A percentile compares a stretch with the other conserved stretches of the same genome.
These are phyloP conservation scores for Thunnus maccoyii DNA, from an alignment of 2,113 vertebrate species.

Conservation along the genomic window DNA sequence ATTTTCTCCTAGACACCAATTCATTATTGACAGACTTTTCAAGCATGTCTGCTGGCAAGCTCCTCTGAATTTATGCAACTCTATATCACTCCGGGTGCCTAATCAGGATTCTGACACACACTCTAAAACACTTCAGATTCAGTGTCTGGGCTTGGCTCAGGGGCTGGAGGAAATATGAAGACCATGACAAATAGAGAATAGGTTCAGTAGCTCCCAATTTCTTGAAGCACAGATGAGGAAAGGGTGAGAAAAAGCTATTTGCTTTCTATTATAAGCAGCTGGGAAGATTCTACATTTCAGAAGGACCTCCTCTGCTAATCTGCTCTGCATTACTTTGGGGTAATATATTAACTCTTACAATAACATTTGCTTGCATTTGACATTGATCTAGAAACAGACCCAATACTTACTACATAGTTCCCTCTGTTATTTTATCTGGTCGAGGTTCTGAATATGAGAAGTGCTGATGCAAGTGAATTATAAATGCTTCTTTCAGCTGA, in stretches of 20 bases:
- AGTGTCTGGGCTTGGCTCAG: constrained; percentile 10
- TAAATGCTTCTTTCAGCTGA: constrained; percentile 62
- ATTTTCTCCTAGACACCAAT: constrained; percentile 55
- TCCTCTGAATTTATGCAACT: constrained; percentile 59
- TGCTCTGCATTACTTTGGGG: constrained; percentile 1
- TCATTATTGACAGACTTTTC: constrained; percentile 70
- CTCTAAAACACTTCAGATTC: constrained; percentile 49
- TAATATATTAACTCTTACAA: constrained; percentile 8
- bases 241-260: constrained; percentile 21
- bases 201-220: constrained; percentile 48
- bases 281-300: background rate
- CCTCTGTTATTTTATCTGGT: constrained; percentile 18
- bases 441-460: constrained; percentile 39
- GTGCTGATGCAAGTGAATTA: constrained; percentile 56
- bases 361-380: constrained; percentile 2
- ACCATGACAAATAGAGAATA: constrained; percentile 38
- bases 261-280: background rate
- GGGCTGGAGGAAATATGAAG: constrained; percentile 41
- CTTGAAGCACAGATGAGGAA: constrained; percentile 5
- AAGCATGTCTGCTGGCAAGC: constrained; percentile 39
- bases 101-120: constrained; percentile 59
- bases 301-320: constrained; percentile 13
- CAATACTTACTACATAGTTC: constrained; percentile 11
- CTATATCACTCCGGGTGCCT: constrained; percentile 36
- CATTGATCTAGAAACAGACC: constrained; percentile 19